A percentile compares a stretch with the other conserved stretches of the same genome.
These are phyloP conservation scores for Parnassius glacialis DNA, from an alignment of 2,888 invertebrate genomes.

Conservation along the genomic window DNA sequence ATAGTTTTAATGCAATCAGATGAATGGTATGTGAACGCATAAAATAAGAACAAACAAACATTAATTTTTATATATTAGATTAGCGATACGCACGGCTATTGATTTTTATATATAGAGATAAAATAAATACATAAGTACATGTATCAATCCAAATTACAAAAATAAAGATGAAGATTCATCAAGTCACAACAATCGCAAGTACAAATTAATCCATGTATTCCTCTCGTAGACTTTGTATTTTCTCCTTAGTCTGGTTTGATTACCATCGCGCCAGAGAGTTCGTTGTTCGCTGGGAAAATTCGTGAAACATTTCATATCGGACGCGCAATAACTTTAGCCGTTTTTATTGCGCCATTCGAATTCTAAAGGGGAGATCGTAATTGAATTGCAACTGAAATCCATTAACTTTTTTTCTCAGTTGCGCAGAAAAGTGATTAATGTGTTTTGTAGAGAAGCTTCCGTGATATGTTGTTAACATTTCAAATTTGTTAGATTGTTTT, in stretches of 20 bases:
- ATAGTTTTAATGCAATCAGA: too few species aligned
- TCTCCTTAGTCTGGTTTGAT: constrained; percentile 13
- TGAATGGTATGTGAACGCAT: too few species aligned
- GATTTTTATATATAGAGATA: too few species aligned
- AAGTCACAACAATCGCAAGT: too few species aligned
- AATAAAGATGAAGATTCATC: too few species aligned
- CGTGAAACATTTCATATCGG: constrained; percentile 22
- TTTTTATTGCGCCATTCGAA: constrained; percentile 17
- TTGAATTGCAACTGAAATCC: constrained; percentile 20
- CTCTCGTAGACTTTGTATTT: not conserved
- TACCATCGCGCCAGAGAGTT: constrained; percentile 9
- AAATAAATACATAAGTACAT: too few species aligned
- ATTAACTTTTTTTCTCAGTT: constrained; percentile 14
- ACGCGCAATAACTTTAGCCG: constrained; percentile 10
- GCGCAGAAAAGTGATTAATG: constrained; percentile 17
- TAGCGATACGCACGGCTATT: too few species aligned
- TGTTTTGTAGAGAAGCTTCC: constrained; percentile 6
- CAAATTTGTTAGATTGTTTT: not conserved
- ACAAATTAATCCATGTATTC: constrained; percentile 2
- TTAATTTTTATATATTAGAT: too few species aligned
- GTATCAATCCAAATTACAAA: too few species aligned
- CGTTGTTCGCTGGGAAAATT: constrained; percentile 5
- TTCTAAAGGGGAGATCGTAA: constrained; percentile 9
- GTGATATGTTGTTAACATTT: constrained; percentile 17
- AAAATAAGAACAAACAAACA: too few species aligned